Base-by-base conservation (phyloP, 2,113 vertebrate species). In the Deroptyus accipitrinus region DNA sequence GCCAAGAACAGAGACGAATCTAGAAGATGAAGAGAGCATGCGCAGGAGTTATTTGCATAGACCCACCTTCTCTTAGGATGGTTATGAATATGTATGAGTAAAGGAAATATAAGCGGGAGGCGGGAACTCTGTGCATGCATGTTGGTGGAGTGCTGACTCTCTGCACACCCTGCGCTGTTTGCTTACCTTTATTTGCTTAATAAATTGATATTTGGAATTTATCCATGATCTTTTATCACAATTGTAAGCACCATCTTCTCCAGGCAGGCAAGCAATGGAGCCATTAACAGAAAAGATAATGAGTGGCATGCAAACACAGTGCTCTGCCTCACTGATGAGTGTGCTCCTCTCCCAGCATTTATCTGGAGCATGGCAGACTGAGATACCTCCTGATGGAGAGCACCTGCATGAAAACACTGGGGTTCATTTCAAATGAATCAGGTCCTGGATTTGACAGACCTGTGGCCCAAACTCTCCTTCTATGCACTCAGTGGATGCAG, bases 331-430 rank as follows among this genome's bases (percentile, higher is more conserved):
- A 1, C 64, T 55, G 25, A 30, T 2, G 19, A n/a, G 31, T 17
- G 23, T 51, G 9, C 61, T 88, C 57, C 72, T 86, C 68, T 93
- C 49, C 61, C 11, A 9, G 49, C 64, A 92, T 94, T 93, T 92
- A 62, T 90, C 87, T 90, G 82, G 59, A 86, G 76, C 74, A 90
- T 73, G 82, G 94, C 83, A 96, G 68, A 70, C 86, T 92, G n/a
- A 93, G 83, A 92, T 91, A 87, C 80, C 74, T 89, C 77, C 74
- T 93, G 83, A 91, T 79, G 92, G 49, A 94, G n/a, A 93, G 33
- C 76, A 92, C 61, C 75, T 90, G 83, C 51, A 57, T 49, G 54
- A 86, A 92, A 75, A 74, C 3, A 4, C 42, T 72, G 42, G 2
- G 4, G 7, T 92, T 94, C 91, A 64, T 67, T 88, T 77, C 62